These are phyloP conservation scores for Paramormyrops hopkinsi DNA, from an alignment of 2,797 vertebrate species.

Conservation along the genomic window DNA sequence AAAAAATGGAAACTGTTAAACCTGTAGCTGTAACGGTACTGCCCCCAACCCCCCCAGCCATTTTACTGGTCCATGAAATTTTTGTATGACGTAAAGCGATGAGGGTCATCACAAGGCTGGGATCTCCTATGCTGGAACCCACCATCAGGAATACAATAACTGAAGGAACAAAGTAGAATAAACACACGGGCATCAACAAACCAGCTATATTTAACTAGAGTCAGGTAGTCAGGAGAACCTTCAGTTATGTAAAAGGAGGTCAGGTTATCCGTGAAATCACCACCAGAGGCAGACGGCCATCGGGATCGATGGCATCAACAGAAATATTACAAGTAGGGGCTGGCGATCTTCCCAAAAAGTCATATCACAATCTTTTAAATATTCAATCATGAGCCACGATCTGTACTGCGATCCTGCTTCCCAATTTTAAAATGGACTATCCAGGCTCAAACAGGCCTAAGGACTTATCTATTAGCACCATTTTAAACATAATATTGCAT, in stretches of 20 bases:
- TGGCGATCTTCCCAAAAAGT: background rate
- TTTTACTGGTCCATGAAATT: background rate
- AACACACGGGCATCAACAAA: background rate
- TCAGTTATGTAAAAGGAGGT: background rate
- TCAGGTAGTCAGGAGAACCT: background rate
- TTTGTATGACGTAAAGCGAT: background rate
- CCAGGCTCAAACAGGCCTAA: background rate
- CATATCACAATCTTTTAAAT: background rate
- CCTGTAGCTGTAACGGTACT: background rate
- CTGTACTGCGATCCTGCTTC: background rate
- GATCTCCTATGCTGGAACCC: background rate
- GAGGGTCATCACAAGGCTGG: background rate
- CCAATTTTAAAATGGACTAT: background rate
- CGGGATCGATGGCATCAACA: background rate
- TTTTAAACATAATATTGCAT: background rate
- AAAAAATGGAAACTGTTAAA: background rate
- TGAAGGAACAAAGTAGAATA: background rate
- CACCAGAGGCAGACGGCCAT: background rate
- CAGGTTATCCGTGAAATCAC: background rate
- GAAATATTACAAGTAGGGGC: background rate
- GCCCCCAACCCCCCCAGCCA: background rate
- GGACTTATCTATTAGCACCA: background rate
- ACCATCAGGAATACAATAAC: background rate
- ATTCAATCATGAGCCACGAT: background rate
- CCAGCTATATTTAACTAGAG: background rate